Conservation (phyloP, 2,797 vertebrate genomes). For the Lepus townsendii region DNA sequence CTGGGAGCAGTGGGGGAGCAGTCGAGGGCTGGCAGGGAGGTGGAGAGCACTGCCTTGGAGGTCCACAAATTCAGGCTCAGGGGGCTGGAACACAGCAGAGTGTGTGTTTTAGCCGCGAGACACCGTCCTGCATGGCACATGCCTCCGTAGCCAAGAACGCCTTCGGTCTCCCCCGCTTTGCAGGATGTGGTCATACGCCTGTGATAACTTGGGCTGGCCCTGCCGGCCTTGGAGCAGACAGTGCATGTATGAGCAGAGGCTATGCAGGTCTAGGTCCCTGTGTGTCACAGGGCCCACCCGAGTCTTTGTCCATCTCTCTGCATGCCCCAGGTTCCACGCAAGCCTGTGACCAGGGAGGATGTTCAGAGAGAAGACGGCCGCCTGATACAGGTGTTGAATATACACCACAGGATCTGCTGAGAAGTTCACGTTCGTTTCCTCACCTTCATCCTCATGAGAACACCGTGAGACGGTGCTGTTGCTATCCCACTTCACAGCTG, state of each 20-base stretch:
- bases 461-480: not conserved
- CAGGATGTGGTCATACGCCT: not conserved
- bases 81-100: conserved; percentile 15
- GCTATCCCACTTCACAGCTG: not conserved
- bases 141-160: conserved; percentile 50
- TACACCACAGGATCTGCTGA: not conserved
- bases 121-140: not conserved
- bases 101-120: conserved; percentile 52
- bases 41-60: not conserved
- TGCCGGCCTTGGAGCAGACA: not conserved
- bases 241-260: not conserved
- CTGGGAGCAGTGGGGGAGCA: not conserved
- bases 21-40: not conserved
- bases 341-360: not conserved
- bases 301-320: not conserved
- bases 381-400: not conserved
- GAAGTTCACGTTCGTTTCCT: not conserved
- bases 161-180: conserved; percentile 14
- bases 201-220: not conserved
- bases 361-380: not conserved
- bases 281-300: not conserved
- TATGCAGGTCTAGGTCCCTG: not conserved
- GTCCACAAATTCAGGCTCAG: not conserved
- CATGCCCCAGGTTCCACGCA: not conserved
- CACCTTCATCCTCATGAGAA: not conserved